Evolutionary conservation across 2,797 vertebrate genomes (phyloP), one percentile per base, ranked within the genome.

Genomic region (Tokudaia tokunoshimensis): DNA sequence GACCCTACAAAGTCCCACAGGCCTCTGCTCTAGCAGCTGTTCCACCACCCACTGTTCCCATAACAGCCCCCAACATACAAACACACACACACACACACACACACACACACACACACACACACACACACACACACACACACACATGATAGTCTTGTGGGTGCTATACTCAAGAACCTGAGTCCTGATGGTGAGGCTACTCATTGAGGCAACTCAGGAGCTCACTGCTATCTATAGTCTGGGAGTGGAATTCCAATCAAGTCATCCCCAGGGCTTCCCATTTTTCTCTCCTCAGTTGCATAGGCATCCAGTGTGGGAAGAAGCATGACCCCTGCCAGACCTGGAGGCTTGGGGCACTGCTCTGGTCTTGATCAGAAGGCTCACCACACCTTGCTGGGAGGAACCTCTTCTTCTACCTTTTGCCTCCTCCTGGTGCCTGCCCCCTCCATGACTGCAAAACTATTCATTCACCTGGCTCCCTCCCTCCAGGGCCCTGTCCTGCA

Each of bases 181-280:
- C 75, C 99, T 99, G 97, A 99, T 98, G 31, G 99, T 99, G 98
- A 99, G 99, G 96, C 97, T 99, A 99, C 94, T 99, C 99, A 1
- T 99, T 99, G 83, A 99, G 99, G 96, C 99, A 99, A 96, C 99
- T 99, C 98, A 99, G 98, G 72, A 99, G 98, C 97, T 99, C 99
- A 1, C 98, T 99, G 99, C 99, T 99, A 98, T 99, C 61, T 65
- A 29, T 65, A 65, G 99, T 99, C 99, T 0, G 99, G 99, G 99
- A 99, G 99, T 61, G 99, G 99, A 97, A 99, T 99, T 98, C 99
- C 99, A 15, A 99, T 99, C 95, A 99, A 99, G 96, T 99, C 99
- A 41, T 99, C 99, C 98, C 99, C 99, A 15, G 55, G 55, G 55
- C 6, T 82, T 37, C n/a, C 55, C 7, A 10, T 83, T 8, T 24